Evolutionary conservation across 2,797 vertebrate genomes (phyloP), one percentile per base, ranked within the genome.

Genomic region (Sternarchorhynchus goeldii): DNA sequence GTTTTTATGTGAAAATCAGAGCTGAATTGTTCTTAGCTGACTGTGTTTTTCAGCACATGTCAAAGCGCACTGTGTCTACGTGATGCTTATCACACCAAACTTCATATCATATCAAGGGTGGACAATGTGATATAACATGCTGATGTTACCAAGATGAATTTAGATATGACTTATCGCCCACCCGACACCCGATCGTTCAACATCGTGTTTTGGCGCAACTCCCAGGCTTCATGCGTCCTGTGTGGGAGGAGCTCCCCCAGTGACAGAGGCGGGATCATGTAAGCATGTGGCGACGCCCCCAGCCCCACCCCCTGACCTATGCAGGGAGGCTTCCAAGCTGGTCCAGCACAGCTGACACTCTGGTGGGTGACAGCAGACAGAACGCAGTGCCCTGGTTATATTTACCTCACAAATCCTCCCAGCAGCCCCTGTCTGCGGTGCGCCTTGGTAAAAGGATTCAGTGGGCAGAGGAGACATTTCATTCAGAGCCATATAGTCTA

Each of bases 341-440:
- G 67, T 59, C 36, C 55, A 58, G 18, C 21, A 50, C 45, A 50
- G 45, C 45, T 50, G 45, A 50, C 45, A 50, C 45, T 12, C 45
- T 5, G 62, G n/a, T 3, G 14, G 3, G 45, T 25, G 62, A 3
- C 53, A 29, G 63, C 50, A 25, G 53, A 68, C 12, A 41, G 36
- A 55, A 32, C 3, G 36, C 10, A 16, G 76, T 31, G 5, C 32
- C 12, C 45, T 50, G 45, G 74, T 78, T 84, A 77, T 84, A 79
- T 77, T 79, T 82, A 77, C 64, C 53, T 18, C 32, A 60, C 68
- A 75, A 75, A 73, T 64, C 73, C 57, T 53, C 7, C 36, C 12
- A 16, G 32, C 41, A 21, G 70, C 34, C 17, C 25, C 21, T 34
- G 34, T 56, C 29, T 58, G 20, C 53, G 20, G 10, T 69, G 17